Evolutionary conservation across 1,140 invertebrate genomes (phyloP), one percentile per base, ranked within the genome.

Genomic region (Pseudomyrmex dendroicus): DNA sequence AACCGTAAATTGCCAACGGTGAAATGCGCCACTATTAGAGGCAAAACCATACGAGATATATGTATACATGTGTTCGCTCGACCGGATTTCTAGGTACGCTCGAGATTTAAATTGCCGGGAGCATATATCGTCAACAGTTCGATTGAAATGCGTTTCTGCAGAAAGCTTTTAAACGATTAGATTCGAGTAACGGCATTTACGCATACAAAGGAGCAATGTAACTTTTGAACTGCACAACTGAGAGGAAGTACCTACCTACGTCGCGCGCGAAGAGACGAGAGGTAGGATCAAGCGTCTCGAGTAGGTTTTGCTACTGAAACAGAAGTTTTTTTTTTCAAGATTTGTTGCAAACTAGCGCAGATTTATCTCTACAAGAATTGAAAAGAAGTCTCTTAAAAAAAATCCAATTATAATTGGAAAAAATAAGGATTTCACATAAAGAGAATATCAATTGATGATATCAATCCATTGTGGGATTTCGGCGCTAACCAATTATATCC

Each of bases 131-230:
- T 86, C 72, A 59, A 17, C 72, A 59, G 50, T 83, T 52, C 78
- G 61, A 86, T 86, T 73, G 66, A 44, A 66, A 76, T 61, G 66
- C 78, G 67, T 86, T 84, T 73, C 54, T 83, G 25, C 59, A 78
- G 73, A 72, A 87, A 83, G 72, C 85, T 87, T 87, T 87, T 64
- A 83, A 35, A 64, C 85, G 84, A 83, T 76, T 77, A 62, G 80
- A 86, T 63, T 72, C 64, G 8, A 56, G 8, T 70, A 78, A 78
- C 64, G 52, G 52, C 25, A 52, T 46, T 25, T 15, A 59, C 54
- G 76, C 20, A 35, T 50, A 80, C 56, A 80, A 80, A 66, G 44
- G 7, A 12, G 10, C 10, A 7, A 72, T 72, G 20, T 70, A 70
- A 3, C 3, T 10, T 20, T 72, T 0, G 2, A 52, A 52, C 10